phyloP scores from a whole-genome alignment of 2,888 invertebrate species.

The Catocala nupta region DNA sequence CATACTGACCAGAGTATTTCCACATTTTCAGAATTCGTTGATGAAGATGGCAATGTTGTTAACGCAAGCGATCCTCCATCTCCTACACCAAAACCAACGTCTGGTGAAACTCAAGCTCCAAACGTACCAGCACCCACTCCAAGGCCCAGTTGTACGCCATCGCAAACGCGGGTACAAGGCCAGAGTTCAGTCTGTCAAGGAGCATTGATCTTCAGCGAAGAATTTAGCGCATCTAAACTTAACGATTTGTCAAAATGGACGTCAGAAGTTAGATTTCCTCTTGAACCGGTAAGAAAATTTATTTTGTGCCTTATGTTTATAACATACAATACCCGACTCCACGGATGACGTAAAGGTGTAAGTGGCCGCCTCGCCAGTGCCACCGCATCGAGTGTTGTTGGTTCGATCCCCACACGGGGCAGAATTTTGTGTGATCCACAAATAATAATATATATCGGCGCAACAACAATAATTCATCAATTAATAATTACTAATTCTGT shows the following conservation, averaged over 20 bases:
- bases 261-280: conserved; percentile 85
- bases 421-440: no score
- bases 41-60: conserved; percentile 68
- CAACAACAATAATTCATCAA: no score
- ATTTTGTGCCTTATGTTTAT: neutral
- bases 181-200: conserved; percentile 78
- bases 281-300: conserved; percentile 85
- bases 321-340: no score
- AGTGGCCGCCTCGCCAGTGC: no score
- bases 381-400: no score
- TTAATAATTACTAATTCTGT: no score
- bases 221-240: conserved; percentile 77
- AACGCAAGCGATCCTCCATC: conserved; percentile 31
- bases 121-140: conserved; percentile 28
- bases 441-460: no score
- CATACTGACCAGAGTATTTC: neutral
- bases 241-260: conserved; percentile 79
- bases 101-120: conserved; percentile 15
- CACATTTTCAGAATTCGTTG: conserved; percentile 68
- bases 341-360: no score
- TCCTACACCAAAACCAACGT: neutral
- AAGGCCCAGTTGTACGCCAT: conserved; percentile 53
- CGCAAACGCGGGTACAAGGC: conserved; percentile 66
- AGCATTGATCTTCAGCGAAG: conserved; percentile 88
- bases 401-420: no score